Evolutionary conservation across 2,797 vertebrate genomes (phyloP), one percentile per base, ranked within the genome.

Genomic region (Poliocrania exsul): DNA sequence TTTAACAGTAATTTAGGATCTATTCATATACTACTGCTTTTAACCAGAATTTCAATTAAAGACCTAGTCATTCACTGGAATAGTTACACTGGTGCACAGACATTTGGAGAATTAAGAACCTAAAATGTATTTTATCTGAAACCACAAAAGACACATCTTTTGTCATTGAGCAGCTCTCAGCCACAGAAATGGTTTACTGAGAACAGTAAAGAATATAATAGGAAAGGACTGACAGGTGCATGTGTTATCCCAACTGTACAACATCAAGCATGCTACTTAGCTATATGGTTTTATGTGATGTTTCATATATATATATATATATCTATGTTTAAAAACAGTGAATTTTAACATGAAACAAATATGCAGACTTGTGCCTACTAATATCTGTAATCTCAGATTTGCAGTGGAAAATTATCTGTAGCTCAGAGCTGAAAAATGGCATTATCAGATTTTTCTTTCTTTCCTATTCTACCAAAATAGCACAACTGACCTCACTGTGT

Each of bases 381-480:
- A 58, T 13, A 71, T 15, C 75, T 75, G 35, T 75, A 90, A 89
- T 86, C 50, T 75, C 54, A 60, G n/a, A 44, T 75, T 74, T 88
- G 61, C 75, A 79, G 44, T 49, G 84, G 84, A 91, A 87, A 95
- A 86, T 64, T 20, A 66, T 37, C 64, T 65, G 64, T 18, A 74
- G 69, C 69, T 83, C 35, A 25, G 31, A 81, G 66, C 50, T 79
- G 70, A 73, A 58, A 91, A 66, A 90, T 10, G 11, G 14, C 10
- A 8, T 81, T 79, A 95, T 44, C 73, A 88, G 33, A 25, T 77
- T 67, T 67, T 87, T 85, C n/a, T 80, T 88, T 29, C 58, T 86
- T 93, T 96, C 87, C 87, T 86, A 10, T 65, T 87, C 72, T 84
- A 89, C 70, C 19, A 66, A 93, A 92, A 95, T 60, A 96, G 87